Base-by-base conservation (phyloP, 2,797 vertebrate genomes). In the Apodemus agrarius region DNA sequence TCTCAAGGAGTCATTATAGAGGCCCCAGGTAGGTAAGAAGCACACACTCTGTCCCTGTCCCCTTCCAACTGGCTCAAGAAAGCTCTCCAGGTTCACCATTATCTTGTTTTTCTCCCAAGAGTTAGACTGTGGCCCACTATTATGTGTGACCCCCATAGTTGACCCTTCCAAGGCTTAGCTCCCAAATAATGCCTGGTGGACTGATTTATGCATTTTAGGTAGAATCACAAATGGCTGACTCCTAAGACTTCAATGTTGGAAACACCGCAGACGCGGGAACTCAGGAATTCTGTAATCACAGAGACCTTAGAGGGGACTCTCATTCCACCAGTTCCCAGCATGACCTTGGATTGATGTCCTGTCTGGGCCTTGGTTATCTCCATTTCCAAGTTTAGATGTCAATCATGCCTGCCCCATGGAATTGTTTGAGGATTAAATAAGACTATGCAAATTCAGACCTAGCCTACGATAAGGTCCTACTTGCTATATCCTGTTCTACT, bases 401-500 rank as follows among this genome's bases (percentile, higher is more conserved):
- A 81, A 54, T 57, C 19, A 43, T 78, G 14, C 26, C 54, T 16
- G 54, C 54, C 79, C n/a, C 81, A 59, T 67, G 34, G 67, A 69
- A 31, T 46, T 82, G 7, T 79, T 76, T 16, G 43, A 94, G 29
- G 75, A 89, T 84, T 52, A 65, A 96, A 49, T 63, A 91, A 87
- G 69, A 59, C 57, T 22, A 3, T 21, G 43, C 59, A 94, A 89
- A 79, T 90, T n/a, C 14, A 37, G 17, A 75, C 76, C 49, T 37
- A 87, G 40, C 52, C 61, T 37, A 9, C 26, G 21, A 49, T 12
- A 59, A 90, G 21, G 90, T 24, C 26, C 37, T 54, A 90, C 43
- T 85, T 49, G 34, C 31, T n/a, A 63, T 29, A 59, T 22, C 37
- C 46, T 17, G 3, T 76, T 43, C 74, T 29, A 31, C 0, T 11